Evolutionary conservation across 2,888 invertebrate species (phyloP), one percentile per base, ranked within the genome.

Genomic region (Macrophya annulata): DNA sequence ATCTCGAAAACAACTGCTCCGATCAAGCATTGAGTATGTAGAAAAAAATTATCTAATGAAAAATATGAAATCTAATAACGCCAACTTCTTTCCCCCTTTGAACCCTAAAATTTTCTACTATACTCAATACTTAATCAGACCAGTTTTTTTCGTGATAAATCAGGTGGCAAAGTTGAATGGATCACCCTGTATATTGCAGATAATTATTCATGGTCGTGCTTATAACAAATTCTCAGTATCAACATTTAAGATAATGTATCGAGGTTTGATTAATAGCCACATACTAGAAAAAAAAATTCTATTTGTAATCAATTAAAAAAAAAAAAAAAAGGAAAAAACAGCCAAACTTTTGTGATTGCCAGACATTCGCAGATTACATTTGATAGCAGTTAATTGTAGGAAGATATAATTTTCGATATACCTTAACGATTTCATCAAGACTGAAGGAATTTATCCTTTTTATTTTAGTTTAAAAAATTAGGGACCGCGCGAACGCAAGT

Each of bases 401-500:
- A 55, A n/a, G 55, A n/a, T 55, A 21, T 21, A 21, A 8, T 21
- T 59, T 59, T 59, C 48, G 48, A 48, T 48, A 12, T 2, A 48
- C 4, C 48, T 10, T 40, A 0, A 72, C 1, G 4, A 4, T 72
- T n/a, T 9, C 10, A 21, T 43, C n/a, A 4, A 43, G n/a, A 6
- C 43, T 77, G 15, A 48, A 8, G n/a, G n/a, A 31, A 31, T 31
- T 31, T 8, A 6, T 0, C 6, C 15, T 25, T 74, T 31, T 84
- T 10, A 51, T 48, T 82, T 77, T 51, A 71, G 15, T 74, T 45
- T 1, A n/a, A 43, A 43, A 31, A 55, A 77, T 77, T 10, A 31
- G 76, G 84, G 79, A 62, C 84, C 15, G 85, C 85, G 85, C 85
- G 85, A 85, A 85, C 83, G 85, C 85, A 71, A 85, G 72, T 85